Base-by-base conservation (phyloP, 2,888 invertebrate species). In the Dione juno region DNA sequence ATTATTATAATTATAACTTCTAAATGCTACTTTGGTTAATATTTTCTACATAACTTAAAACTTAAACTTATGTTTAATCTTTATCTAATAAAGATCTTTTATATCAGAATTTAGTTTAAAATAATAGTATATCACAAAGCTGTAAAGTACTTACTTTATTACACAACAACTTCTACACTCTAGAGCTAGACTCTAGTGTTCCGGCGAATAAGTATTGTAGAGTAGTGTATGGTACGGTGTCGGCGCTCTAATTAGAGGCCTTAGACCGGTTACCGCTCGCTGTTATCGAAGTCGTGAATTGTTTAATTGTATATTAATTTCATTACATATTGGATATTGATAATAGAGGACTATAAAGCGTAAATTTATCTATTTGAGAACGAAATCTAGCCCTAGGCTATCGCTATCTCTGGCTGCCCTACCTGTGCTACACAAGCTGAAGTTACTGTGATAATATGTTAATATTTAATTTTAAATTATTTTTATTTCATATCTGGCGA, bases 311-410 rank as follows among this genome's bases (percentile, higher is more conserved):
- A 45, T 13, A 28, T 11, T 13, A 16, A 45, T 16, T 5, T 16
- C 37, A 9, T 13, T 21, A 21, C 11, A 35, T 43, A 48, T 45
- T 43, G 14, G 1, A 21, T n/a, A 40, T 50, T 40, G 28, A 69
- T 72, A 71, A 70, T 72, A 88, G 11, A 40, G 1, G 5, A 28
- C 28, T 2, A 28, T 28, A 28, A 28, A 3, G 3, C 28, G 5
- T 28, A 28, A 28, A 28, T 2, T 28, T 28, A 5, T 28, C 3
- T 3, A 28, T 3, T 28, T 28, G 2, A 28, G 28, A 28, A 28
- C 28, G 28, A 28, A 28, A 28, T 28, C 3, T 28, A 28, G 28
- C 28, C 5, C 28, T 28, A 28, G 28, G 5, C n/a, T n/a, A 28
- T 3, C 28, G n/a, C n/a, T n/a, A n/a, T 28, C 28, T 28, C 28